A percentile compares a stretch with the other conserved stretches of the same genome.
Conservation (phyloP, 2,888 invertebrate genomes). For the Ichneumoninae sp. region DNA sequence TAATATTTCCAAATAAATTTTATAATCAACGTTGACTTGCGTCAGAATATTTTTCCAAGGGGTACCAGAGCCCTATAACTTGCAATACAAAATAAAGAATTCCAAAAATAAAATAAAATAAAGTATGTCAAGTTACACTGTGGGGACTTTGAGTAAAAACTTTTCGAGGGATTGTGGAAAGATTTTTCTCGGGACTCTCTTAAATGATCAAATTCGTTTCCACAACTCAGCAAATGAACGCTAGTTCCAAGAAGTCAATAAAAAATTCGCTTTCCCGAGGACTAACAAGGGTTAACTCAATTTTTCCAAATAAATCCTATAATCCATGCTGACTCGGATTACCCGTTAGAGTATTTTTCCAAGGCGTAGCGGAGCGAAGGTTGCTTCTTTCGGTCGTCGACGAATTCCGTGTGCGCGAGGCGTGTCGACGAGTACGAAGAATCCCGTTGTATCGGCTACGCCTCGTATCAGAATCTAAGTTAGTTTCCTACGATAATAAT, state of each 20-base stretch:
- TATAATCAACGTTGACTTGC: background rate
- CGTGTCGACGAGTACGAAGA: conserved; percentile 48
- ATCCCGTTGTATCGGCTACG: conserved; percentile 19
- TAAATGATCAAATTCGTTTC: background rate
- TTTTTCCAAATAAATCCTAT: conserved; percentile 1
- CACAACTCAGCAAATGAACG: conserved; percentile 41
- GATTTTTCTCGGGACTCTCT: conserved; percentile 69
- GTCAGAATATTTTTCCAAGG: background rate
- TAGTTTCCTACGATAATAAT: conserved; percentile 8
- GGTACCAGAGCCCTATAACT: conserved; percentile 79
- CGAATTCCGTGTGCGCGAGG: conserved; percentile 52
- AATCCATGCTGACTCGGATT: background rate
- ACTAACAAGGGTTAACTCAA: conserved; percentile 44
- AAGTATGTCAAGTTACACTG: conserved; percentile 83
- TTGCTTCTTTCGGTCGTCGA: conserved; percentile 42
- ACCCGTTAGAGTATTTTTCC: background rate
- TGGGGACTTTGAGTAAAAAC: conserved; percentile 75
- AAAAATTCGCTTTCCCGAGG: conserved; percentile 32
- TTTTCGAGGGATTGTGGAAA: conserved; percentile 70
- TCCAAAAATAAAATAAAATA: conserved; percentile 79
- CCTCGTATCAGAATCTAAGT: background rate
- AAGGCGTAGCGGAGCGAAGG: background rate
- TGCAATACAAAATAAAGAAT: conserved; percentile 83
- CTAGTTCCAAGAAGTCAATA: conserved; percentile 40
- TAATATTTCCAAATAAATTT: conserved; percentile 23